Evolutionary conservation across 2,797 vertebrate genomes (phyloP).

Genomic region (Anabacerthia variegaticeps): DNA sequence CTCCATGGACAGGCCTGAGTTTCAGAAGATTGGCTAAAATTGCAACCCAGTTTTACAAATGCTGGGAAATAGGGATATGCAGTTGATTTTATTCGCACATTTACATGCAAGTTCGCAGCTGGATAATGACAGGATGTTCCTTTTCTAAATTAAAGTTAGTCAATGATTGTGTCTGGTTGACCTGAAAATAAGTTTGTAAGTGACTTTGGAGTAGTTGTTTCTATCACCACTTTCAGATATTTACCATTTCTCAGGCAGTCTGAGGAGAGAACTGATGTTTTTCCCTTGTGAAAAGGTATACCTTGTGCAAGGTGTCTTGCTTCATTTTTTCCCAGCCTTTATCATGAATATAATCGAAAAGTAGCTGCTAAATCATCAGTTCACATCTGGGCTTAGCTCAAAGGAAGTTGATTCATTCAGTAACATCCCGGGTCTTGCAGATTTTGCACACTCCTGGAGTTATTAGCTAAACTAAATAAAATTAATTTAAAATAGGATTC

Average conservation of each 20-base stretch:
- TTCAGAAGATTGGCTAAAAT: background rate
- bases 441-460: background rate
- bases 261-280: background rate
- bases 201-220: background rate
- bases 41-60: background rate
- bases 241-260: background rate
- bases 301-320: background rate
- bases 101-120: background rate
- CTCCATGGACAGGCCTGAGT: background rate
- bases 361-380: background rate
- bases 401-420: background rate
- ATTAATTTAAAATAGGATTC: background rate
- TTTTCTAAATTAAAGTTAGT: background rate
- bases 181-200: background rate
- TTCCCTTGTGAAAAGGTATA: background rate
- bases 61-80: background rate
- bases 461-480: background rate
- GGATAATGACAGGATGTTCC: background rate
- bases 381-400: background rate
- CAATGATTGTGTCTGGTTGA: background rate
- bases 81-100: background rate
- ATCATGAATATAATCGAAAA: background rate
- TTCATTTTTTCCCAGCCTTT: background rate
- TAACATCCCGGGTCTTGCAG: background rate
- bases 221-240: background rate